These are phyloP conservation scores for Mormyrus iriodes DNA, from an alignment of 2,113 vertebrate genomes.

Conservation along the genomic window DNA sequence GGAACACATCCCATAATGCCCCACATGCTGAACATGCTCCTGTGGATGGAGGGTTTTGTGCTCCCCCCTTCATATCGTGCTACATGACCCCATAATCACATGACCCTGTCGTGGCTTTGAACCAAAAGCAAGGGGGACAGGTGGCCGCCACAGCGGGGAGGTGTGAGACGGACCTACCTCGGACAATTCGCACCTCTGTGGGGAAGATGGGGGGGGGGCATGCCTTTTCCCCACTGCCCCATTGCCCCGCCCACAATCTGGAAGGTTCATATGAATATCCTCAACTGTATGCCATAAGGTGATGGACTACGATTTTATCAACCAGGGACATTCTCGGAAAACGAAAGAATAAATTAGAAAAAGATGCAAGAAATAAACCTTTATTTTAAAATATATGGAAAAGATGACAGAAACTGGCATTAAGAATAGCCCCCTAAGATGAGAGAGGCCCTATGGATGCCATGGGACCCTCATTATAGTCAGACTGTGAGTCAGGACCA, in stretches of 20 bases:
- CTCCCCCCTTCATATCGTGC: not conserved
- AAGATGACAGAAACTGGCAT: not conserved
- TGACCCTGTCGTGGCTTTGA: not conserved
- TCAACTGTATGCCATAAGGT: not conserved
- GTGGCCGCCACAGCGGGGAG: slow-evolving; percentile 13
- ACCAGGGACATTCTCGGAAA: not conserved
- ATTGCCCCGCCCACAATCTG: not conserved
- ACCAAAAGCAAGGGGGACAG: slow-evolving; percentile 5
- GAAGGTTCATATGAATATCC: not conserved
- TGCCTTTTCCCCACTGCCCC: not conserved
- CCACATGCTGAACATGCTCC: not conserved
- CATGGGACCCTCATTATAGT: not conserved
- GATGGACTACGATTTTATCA: not conserved
- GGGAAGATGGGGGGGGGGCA: not conserved
- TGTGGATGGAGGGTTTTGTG: not conserved
- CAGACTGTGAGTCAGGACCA: not conserved
- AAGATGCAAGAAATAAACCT: not conserved
- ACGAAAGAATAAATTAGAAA: not conserved
- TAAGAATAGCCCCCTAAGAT: not conserved
- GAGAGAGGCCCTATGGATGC: not conserved
- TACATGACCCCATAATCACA: not conserved
- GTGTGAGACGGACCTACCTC: slow-evolving; percentile 7
- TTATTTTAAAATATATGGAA: not conserved
- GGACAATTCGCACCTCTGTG: slow-evolving; percentile 15
- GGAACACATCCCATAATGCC: not conserved